Conservation (phyloP, 2,888 invertebrate species). For the Dryobotodes eremita region DNA sequence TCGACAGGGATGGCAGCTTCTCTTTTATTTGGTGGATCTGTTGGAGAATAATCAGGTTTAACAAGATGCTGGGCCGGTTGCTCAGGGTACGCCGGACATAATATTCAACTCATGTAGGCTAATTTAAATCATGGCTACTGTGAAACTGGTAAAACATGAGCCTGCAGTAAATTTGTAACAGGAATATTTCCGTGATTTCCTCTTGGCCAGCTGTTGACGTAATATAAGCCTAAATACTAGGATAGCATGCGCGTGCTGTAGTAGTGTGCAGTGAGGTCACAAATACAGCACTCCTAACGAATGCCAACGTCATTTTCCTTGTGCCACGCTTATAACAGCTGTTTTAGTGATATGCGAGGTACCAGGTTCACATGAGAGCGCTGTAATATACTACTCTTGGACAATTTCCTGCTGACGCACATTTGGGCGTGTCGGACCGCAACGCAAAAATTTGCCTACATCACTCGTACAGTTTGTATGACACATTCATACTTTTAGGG, state of each 20-base stretch:
- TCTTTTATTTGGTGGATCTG: slow-evolving; percentile 85
- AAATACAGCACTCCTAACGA: neutral
- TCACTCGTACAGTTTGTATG: neutral
- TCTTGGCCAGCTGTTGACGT: slow-evolving; percentile 12
- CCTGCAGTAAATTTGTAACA: neutral
- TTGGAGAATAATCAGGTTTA: slow-evolving; percentile 7
- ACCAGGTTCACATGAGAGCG: slow-evolving; percentile 28
- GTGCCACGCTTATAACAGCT: slow-evolving; percentile 1
- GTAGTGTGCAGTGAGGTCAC: slow-evolving; percentile 23
- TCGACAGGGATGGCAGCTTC: slow-evolving; percentile 80
- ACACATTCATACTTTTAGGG: neutral
- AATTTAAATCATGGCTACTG: neutral
- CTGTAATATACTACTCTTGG: neutral
- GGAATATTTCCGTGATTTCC: neutral
- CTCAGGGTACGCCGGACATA: neutral
- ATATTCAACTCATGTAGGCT: neutral
- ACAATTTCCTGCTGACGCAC: neutral
- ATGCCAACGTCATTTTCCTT: slow-evolving; percentile 9
- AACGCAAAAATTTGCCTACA: neutral
- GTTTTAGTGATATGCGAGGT: slow-evolving; percentile 16
- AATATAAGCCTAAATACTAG: slow-evolving; percentile 26
- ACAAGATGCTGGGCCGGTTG: neutral
- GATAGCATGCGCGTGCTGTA: slow-evolving; percentile 13
- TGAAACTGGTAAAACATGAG: neutral
- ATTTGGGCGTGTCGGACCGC: neutral